Base-by-base conservation (phyloP, 2,113 vertebrate genomes). In the Petrocephalus zakoni region DNA sequence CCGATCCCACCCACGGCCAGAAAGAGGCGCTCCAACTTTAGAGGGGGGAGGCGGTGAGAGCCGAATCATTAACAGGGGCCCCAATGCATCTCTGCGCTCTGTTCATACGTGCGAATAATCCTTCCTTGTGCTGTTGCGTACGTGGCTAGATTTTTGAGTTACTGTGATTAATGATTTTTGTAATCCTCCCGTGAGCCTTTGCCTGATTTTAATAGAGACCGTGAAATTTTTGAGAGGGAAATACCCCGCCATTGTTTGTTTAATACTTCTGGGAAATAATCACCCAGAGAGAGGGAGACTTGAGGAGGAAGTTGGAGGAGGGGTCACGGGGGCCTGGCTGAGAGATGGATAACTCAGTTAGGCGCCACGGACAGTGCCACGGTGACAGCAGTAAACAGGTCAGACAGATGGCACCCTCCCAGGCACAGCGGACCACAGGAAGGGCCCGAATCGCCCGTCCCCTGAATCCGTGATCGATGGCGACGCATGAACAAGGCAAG, bases 271-370 rank as follows among this genome's bases (percentile, higher is more conserved):
- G 92, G 91, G 89, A 92, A 89, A 91, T 90, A 92, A 93, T 94
- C 93, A 93, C 93, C 93, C 92, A 90, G 88, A 92, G 91, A 92
- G 92, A 85, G 90, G 92, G 88, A 91, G 89, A 92, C 88, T 90
- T 92, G 91, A 91, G 90, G 92, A 90, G 90, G 91, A 42, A 42
- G 91, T 90, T n/a, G n/a, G n/a, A n/a, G n/a, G n/a, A 78, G 89
- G 53, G 56, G 82, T 9, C 21, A 3, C 19, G 6, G 15, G 15
- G 55, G 4, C 37, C 13, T 89, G 91, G 92, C 91, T 92, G 90
- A 90, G 92, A 93, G 92, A 94, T 93, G 92, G 91, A 94, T 94
- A 92, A 91, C 91, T 92, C 87, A 11, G 90, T 92, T 93, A 91
- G 93, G 90, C 88, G 90, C 55, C 82, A 90, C 91, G 92, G 93